Percentiles rank a stretch among this genome's conserved stretches.
These are phyloP conservation scores for Eugnorisma glareosa DNA, from an alignment of 2,888 invertebrate genomes.

Conservation along the genomic window DNA sequence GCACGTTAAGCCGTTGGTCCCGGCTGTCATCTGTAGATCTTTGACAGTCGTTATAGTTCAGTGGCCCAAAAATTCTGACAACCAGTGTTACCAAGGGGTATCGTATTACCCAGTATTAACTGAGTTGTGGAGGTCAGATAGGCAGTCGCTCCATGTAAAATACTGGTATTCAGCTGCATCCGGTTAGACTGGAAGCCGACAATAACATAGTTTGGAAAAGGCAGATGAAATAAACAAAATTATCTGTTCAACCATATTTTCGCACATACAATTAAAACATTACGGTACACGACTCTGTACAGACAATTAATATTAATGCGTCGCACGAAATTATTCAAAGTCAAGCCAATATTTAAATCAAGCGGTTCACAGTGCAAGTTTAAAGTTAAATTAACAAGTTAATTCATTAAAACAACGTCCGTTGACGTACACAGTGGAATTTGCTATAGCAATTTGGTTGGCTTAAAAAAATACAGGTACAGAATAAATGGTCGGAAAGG, in stretches of 20 bases:
- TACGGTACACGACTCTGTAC: not conserved
- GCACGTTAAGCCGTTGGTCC: too few species aligned
- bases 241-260: conserved; percentile 26
- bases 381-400: conserved; percentile 55
- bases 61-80: too few species aligned
- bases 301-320: conserved; percentile 57
- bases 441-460: conserved; percentile 28
- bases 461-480: conserved; percentile 56
- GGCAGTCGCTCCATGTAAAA: too few species aligned
- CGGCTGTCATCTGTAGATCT: too few species aligned
- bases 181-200: too few species aligned
- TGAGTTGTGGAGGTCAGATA: too few species aligned
- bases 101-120: too few species aligned
- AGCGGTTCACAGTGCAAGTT: conserved; percentile 59
- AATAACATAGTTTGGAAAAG: too few species aligned
- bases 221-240: too few species aligned
- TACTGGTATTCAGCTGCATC: too few species aligned
- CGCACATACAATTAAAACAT: not conserved
- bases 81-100: too few species aligned
- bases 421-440: conserved; percentile 49
- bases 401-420: conserved; percentile 44
- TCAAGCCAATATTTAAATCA: conserved; percentile 52
- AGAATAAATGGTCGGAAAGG: conserved; percentile 16
- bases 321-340: conserved; percentile 53
- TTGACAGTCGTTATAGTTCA: too few species aligned